phyloP scores from a whole-genome alignment of 1,140 invertebrate species.

The Trachymyrmex cornetzi region DNA sequence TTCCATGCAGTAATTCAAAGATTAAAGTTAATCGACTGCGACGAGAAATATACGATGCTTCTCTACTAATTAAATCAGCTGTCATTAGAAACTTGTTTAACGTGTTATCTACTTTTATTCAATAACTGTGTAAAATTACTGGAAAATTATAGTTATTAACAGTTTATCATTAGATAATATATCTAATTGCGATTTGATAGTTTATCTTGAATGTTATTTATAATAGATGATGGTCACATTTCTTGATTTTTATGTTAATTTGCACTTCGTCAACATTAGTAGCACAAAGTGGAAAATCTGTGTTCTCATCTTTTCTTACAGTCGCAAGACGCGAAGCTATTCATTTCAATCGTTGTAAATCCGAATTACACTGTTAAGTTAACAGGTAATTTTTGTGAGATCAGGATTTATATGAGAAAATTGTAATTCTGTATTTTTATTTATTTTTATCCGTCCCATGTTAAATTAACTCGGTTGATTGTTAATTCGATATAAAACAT shows the following conservation, averaged over 20 bases:
- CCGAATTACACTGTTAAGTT: background rate
- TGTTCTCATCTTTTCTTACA: background rate
- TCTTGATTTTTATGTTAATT: background rate
- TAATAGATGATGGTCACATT: background rate
- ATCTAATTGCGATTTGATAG: conserved; percentile 1
- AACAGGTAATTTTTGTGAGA: background rate
- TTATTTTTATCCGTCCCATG: too few species aligned
- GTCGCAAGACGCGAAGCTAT: background rate
- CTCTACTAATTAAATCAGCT: conserved; percentile 17
- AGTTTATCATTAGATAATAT: background rate
- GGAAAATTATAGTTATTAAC: background rate
- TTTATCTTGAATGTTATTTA: background rate
- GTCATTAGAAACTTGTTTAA: conserved; percentile 29
- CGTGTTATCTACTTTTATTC: background rate
- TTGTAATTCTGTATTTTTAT: conserved; percentile 8
- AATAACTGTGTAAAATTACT: conserved; percentile 3
- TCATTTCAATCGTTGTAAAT: conserved; percentile 12
- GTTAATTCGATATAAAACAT: background rate
- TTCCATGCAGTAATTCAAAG: background rate
- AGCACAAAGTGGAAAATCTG: background rate
- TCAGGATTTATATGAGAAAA: background rate
- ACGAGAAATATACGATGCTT: background rate
- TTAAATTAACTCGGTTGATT: background rate
- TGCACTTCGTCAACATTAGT: background rate
- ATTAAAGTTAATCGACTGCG: conserved; percentile 31